phyloP scores from a whole-genome alignment of 1,140 invertebrate genomes.

The Steinernema khuongi region DNA sequence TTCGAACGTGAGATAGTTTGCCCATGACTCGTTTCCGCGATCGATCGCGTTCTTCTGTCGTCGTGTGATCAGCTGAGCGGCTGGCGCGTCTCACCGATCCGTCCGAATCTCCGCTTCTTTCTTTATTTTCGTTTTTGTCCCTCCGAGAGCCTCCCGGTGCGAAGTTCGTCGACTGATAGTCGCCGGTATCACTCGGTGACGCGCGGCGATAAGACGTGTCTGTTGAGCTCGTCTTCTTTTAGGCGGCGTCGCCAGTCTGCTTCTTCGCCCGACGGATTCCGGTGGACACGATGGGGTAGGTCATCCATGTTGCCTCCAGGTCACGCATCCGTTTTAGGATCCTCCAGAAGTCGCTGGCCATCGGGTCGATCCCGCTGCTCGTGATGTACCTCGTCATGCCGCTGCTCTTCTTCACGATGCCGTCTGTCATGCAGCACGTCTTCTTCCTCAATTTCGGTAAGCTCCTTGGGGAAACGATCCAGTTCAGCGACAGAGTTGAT shows the following conservation, averaged over 20 bases:
- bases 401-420: constrained; percentile 46
- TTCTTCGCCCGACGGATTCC: too few relatives aligned
- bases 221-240: too few relatives aligned
- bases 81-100: background rate
- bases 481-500: background rate
- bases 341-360: background rate
- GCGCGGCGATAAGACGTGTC: too few relatives aligned
- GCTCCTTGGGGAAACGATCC: constrained; percentile 22
- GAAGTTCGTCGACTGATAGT: too few relatives aligned
- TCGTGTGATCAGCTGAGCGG: background rate
- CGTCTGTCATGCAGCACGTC: constrained; percentile 53
- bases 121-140: too few relatives aligned
- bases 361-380: constrained; percentile 38
- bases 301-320: too few relatives aligned
- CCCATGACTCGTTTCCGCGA: background rate
- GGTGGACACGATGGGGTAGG: too few relatives aligned
- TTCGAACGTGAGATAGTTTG: background rate
- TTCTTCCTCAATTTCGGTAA: constrained; percentile 58
- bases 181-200: too few relatives aligned
- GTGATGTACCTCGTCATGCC: constrained; percentile 45
- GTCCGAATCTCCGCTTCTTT: too few relatives aligned
- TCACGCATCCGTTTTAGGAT: too few relatives aligned
- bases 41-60: background rate
- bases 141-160: too few relatives aligned
- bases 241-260: too few relatives aligned